Conservation (phyloP, 1,140 invertebrate species). For the Limonius californicus region DNA sequence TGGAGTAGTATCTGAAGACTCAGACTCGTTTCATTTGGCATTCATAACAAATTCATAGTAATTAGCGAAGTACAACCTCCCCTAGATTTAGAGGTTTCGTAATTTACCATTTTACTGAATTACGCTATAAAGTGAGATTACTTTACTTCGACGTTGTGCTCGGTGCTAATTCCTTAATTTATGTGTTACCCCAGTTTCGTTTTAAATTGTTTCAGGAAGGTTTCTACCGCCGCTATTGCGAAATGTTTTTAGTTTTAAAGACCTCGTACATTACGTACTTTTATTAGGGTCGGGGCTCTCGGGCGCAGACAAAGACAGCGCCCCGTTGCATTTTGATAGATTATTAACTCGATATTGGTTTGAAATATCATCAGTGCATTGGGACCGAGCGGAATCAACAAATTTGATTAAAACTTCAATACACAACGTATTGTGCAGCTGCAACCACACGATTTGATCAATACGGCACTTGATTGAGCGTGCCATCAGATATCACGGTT, state of each 20-base stretch:
- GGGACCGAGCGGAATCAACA: neutral
- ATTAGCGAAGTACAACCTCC: neutral
- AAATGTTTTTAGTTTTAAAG: neutral
- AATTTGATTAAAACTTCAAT: neutral
- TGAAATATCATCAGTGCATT: neutral
- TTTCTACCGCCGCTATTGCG: neutral
- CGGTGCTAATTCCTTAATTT: constrained; percentile 14
- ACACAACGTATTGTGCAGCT: neutral
- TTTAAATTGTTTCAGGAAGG: neutral
- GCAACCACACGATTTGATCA: neutral
- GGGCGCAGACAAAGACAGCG: too few relatives aligned
- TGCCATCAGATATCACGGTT: neutral
- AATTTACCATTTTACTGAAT: constrained; percentile 5
- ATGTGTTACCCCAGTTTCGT: constrained; percentile 4
- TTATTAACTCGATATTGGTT: neutral
- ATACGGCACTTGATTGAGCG: neutral
- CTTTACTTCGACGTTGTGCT: constrained; percentile 14
- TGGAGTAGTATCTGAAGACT: too few relatives aligned
- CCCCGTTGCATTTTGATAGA: neutral
- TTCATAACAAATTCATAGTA: constrained; percentile 15
- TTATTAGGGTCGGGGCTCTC: too few relatives aligned
- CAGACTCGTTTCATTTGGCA: neutral
- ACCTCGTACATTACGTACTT: too few relatives aligned
- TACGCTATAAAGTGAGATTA: constrained; percentile 10
- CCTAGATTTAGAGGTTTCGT: constrained; percentile 8